Percentiles rank a stretch among this genome's conserved stretches.
phyloP scores from a whole-genome alignment of 2,888 invertebrate species.

The Xanthorhoe designata region DNA sequence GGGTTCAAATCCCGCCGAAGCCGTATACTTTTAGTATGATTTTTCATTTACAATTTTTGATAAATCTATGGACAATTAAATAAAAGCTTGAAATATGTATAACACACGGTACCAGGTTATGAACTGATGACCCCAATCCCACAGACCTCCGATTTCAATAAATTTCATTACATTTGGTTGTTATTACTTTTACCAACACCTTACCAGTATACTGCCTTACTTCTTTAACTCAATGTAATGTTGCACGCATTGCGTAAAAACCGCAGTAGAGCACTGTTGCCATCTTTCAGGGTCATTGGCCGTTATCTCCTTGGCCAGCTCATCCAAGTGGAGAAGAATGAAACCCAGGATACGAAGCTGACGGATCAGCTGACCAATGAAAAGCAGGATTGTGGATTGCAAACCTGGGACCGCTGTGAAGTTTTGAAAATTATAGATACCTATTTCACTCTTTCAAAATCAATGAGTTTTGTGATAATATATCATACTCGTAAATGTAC shows the following conservation, averaged over 20 bases:
- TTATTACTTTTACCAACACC: not conserved
- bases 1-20: too few species aligned
- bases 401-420: slow-evolving; percentile 70
- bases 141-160: too few species aligned
- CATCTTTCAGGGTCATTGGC: slow-evolving; percentile 50
- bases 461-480: too few species aligned
- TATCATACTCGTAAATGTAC: too few species aligned
- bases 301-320: slow-evolving; percentile 60
- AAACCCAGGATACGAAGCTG: slow-evolving; percentile 67
- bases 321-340: slow-evolving; percentile 64
- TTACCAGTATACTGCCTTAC: slow-evolving; percentile 48
- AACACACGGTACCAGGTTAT: too few species aligned
- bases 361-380: slow-evolving; percentile 72
- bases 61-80: too few species aligned
- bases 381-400: slow-evolving; percentile 69
- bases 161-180: too few species aligned
- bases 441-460: not conserved
- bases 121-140: too few species aligned
- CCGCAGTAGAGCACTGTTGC: slow-evolving; percentile 59
- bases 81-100: too few species aligned
- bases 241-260: slow-evolving; percentile 66
- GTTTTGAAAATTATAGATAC: not conserved
- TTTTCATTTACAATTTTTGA: too few species aligned
- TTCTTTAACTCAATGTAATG: slow-evolving; percentile 71
- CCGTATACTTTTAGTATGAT: too few species aligned